These are phyloP conservation scores for Lasioglossum lativentre DNA, from an alignment of 2,888 invertebrate genomes.

Conservation along the genomic window DNA sequence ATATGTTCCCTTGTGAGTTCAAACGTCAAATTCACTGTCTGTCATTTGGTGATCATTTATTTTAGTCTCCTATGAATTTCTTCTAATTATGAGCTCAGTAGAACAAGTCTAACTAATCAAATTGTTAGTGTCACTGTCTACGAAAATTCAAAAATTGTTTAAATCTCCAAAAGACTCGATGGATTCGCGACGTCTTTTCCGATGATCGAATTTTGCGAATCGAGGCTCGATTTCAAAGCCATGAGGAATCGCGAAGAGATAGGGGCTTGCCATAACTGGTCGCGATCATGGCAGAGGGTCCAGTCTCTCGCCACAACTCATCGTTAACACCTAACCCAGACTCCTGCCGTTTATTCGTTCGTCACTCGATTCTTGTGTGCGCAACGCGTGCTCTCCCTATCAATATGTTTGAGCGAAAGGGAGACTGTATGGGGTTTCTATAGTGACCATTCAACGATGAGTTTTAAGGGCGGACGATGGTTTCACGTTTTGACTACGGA, in stretches of 20 bases:
- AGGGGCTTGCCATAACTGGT: slow-evolving; percentile 53
- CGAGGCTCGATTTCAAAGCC: slow-evolving; percentile 44
- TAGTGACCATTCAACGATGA: slow-evolving; percentile 30
- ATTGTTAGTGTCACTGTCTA: no score
- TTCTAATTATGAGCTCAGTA: no score
- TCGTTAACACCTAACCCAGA: slow-evolving; percentile 67
- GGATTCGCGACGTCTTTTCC: neutral
- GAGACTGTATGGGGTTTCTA: slow-evolving; percentile 35
- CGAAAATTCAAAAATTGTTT: no score
- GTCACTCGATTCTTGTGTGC: slow-evolving; percentile 26
- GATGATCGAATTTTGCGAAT: slow-evolving; percentile 38
- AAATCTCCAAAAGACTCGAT: neutral
- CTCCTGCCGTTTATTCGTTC: slow-evolving; percentile 42
- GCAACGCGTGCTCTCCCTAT: slow-evolving; percentile 9
- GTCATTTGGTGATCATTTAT: no score
- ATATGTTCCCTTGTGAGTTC: no score
- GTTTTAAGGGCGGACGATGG: slow-evolving; percentile 24
- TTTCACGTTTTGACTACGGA: neutral
- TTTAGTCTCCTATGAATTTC: no score
- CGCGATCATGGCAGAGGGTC: slow-evolving; percentile 44
- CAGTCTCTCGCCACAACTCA: slow-evolving; percentile 66
- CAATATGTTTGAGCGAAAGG: slow-evolving; percentile 20
- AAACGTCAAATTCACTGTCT: no score
- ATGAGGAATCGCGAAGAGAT: slow-evolving; percentile 48
- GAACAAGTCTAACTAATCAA: no score